Evolutionary conservation across 2,113 vertebrate genomes (phyloP), one percentile per base, ranked within the genome.

Genomic region (Podiceps cristatus): DNA sequence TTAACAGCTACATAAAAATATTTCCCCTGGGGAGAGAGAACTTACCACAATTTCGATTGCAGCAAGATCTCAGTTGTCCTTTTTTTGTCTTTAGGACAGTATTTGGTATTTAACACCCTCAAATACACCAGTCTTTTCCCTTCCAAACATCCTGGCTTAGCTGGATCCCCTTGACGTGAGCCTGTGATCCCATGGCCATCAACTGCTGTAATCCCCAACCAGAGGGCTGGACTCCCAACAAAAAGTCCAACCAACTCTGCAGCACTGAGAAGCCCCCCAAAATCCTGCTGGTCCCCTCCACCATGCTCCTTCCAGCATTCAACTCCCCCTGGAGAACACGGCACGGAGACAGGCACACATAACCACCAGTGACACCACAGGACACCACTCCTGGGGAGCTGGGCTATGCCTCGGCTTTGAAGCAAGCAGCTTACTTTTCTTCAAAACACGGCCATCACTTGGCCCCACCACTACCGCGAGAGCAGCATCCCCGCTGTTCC

Each of bases 251-350:
- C 20, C 29, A n/a, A 28, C 49, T 37, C 63, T 5, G 5, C 28
- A 35, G 28, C 2, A 3, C 45, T 3, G 37, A 68, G 55, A 56
- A 81, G 18, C 10, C 37, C 31, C 18, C 14, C 4, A 37, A 31
- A 86, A 40, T 17, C 53, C 40, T 29, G 10, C 47, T 2, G 4
- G 35, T 45, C 6, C 31, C 37, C 31, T 15, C 23, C 11, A 4
- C 16, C 29, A 4, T 2, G 7, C 53, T 85, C 22, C 50, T 84
- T 72, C 56, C 71, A 86, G 71, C 53, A 28, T 17, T 49, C 56
- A 63, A 0, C 59, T 73, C 28, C 33, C 45, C 10, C 3, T n/a
- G 40, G 35, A 68, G 24, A 74, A n/a, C 0, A 0, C 0, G 0
- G 47, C 60, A 16, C 0, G 0, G 40, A 47, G 80, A 58, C 0